A percentile compares a stretch with the other conserved stretches of the same genome.
phyloP scores from a whole-genome alignment of 2,888 invertebrate species.

The Chloroclystis v-ata region DNA sequence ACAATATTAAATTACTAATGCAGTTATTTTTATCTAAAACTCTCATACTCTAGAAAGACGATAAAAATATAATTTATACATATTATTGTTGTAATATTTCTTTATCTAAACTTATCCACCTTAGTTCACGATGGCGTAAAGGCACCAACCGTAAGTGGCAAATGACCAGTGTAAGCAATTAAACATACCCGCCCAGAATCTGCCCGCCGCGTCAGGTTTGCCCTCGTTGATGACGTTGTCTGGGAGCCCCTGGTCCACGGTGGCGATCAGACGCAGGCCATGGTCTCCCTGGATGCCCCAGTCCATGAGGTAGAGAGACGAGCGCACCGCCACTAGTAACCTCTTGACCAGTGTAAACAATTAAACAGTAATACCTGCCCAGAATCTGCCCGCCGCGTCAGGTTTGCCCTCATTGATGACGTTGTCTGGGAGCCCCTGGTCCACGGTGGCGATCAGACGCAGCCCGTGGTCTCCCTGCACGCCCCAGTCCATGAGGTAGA shows the following conservation, averaged over 20 bases:
- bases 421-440: constrained; percentile 57
- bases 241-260: constrained; percentile 52
- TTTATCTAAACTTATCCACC: too few relatives aligned
- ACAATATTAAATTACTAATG: too few relatives aligned
- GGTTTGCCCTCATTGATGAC: constrained; percentile 83
- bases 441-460: constrained; percentile 49
- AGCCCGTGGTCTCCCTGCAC: constrained; percentile 53
- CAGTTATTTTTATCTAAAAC: too few relatives aligned
- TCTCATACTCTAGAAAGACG: too few relatives aligned
- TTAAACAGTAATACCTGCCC: constrained; percentile 74
- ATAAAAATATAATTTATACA: too few relatives aligned
- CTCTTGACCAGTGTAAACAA: constrained; percentile 36
- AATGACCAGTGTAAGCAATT: not conserved
- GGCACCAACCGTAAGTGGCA: too few relatives aligned
- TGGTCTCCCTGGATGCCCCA: constrained; percentile 63
- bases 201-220: constrained; percentile 80
- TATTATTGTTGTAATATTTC: too few relatives aligned
- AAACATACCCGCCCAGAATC: constrained; percentile 79
- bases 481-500: constrained; percentile 71
- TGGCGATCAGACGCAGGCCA: constrained; percentile 48
- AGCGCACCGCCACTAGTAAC: constrained; percentile 63
- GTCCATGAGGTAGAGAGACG: constrained; percentile 62
- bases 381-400: constrained; percentile 80
- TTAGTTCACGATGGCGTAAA: too few relatives aligned
- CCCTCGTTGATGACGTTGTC: constrained; percentile 81